Conservation (phyloP, 2,888 invertebrate species). For the Drosophila cognata region DNA sequence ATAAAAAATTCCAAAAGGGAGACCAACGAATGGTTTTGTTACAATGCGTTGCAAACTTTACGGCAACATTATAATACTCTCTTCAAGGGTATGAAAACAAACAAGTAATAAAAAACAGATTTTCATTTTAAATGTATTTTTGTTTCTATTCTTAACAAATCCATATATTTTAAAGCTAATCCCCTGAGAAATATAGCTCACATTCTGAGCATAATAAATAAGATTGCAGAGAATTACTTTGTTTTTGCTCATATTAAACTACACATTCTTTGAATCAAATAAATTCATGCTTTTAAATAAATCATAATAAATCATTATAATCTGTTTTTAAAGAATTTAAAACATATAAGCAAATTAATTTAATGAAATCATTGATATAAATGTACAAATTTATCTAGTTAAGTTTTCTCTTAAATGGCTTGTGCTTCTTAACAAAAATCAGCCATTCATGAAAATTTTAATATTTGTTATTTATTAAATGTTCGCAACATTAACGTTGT, state of each 20-base stretch:
- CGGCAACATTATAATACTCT: neutral
- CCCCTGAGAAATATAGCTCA: neutral
- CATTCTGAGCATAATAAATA: slow-evolving; percentile 14
- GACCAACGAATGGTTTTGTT: too few species aligned
- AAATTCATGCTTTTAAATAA: neutral
- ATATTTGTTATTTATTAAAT: slow-evolving; percentile 4
- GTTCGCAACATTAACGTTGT: neutral
- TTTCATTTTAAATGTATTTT: neutral
- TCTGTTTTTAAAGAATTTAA: neutral
- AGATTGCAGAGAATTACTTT: neutral
- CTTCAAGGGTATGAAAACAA: neutral
- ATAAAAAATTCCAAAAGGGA: too few species aligned
- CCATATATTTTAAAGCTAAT: slow-evolving; percentile 1
- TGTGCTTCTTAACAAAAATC: neutral
- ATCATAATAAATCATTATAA: neutral
- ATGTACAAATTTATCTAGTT: neutral
- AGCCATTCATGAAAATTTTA: neutral
- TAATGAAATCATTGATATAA: neutral
- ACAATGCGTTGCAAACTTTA: neutral
- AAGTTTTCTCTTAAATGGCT: neutral
- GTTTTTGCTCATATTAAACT: neutral
- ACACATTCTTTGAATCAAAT: neutral
- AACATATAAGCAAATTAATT: neutral
- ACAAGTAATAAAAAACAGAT: neutral
- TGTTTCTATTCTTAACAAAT: slow-evolving; percentile 5